A percentile compares a stretch with the other conserved stretches of the same genome.
Evolutionary conservation across 1,140 invertebrate genomes (phyloP).

Genomic region (Dendrolimus punctatus): DNA sequence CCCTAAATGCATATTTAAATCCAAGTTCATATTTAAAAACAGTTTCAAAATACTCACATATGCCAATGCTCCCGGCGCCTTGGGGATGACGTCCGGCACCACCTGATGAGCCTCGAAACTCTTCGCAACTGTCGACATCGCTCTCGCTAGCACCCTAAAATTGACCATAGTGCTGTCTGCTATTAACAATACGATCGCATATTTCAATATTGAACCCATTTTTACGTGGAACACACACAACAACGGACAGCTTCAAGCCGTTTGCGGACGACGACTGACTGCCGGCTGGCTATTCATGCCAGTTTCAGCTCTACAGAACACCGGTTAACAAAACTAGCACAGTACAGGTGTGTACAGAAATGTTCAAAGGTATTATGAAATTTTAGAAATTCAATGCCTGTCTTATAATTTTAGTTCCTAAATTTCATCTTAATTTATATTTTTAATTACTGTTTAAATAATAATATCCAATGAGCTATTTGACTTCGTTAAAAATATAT

Average conservation of each 20-base stretch:
- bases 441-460: too few species aligned
- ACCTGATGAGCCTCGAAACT: slow-evolving; percentile 43
- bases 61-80: slow-evolving; percentile 35
- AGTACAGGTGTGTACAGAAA: background rate
- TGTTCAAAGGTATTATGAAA: too few species aligned
- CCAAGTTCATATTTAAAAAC: background rate
- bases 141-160: slow-evolving; percentile 61
- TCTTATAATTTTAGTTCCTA: too few species aligned
- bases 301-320: background rate
- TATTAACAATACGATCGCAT: slow-evolving; percentile 56
- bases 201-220: slow-evolving; percentile 43
- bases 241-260: slow-evolving; percentile 3
- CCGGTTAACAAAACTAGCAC: slow-evolving; percentile 10
- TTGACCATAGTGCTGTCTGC: slow-evolving; percentile 59
- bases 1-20: too few species aligned
- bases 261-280: slow-evolving; percentile 7
- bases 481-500: too few species aligned
- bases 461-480: too few species aligned
- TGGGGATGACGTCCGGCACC: slow-evolving; percentile 56
- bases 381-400: too few species aligned
- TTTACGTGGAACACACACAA: slow-evolving; percentile 13
- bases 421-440: too few species aligned
- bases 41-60: slow-evolving; percentile 26
- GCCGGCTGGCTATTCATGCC: background rate
- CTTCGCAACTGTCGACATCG: slow-evolving; percentile 58